Evolutionary conservation across 2,113 vertebrate species (phyloP).

Genomic region (Ascaphus truei): DNA sequence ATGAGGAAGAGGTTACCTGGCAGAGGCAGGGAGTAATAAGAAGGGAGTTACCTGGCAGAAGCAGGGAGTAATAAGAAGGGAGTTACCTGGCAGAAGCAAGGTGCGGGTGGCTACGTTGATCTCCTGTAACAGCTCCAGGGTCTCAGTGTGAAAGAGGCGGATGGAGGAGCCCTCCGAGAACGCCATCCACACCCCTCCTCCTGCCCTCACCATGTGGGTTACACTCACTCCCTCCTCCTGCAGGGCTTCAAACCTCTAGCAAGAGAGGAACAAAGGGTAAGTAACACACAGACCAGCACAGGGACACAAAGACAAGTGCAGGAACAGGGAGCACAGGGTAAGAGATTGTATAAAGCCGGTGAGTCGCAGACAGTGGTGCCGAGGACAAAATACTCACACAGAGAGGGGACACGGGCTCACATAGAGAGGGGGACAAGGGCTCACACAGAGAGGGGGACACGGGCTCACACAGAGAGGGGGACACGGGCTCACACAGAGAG

Average conservation of each 20-base stretch:
- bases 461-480: too few relatives aligned
- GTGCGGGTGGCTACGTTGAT: constrained; percentile 88
- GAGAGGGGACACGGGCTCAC: too few relatives aligned
- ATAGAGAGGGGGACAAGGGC: too few relatives aligned
- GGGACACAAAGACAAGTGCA: too few relatives aligned
- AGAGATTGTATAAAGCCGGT: too few relatives aligned
- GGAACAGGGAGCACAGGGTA: too few relatives aligned
- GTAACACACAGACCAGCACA: neutral
- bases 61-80: neutral
- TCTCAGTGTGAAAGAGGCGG: constrained; percentile 93
- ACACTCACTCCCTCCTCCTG: constrained; percentile 72
- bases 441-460: too few relatives aligned
- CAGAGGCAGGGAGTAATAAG: neutral
- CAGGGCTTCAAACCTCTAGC: constrained; percentile 84
- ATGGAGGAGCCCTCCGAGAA: constrained; percentile 88
- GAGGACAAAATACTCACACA: too few relatives aligned
- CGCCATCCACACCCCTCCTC: constrained; percentile 93
- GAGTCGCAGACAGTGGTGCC: too few relatives aligned
- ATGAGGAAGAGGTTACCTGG: neutral
- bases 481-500: too few relatives aligned
- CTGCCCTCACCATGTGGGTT: constrained; percentile 81
- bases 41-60: neutral
- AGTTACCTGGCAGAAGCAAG: constrained; percentile 75
- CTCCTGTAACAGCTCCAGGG: constrained; percentile 88
- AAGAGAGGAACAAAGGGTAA: neutral